Base-by-base conservation (phyloP, 2,888 invertebrate genomes). In the Cosmia trapezina region DNA sequence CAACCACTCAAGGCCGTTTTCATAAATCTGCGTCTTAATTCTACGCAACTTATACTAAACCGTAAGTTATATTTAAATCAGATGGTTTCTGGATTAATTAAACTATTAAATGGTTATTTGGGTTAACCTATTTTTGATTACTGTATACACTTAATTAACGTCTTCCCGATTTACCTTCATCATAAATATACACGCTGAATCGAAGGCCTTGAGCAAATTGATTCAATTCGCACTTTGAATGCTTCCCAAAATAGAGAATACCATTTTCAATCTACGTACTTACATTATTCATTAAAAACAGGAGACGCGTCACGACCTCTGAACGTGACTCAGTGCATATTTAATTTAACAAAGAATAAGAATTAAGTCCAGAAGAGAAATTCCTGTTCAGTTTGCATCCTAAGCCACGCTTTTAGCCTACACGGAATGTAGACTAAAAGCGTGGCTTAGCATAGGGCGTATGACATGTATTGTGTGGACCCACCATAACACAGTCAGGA, bases 211-310 rank as follows among this genome's bases (percentile, higher is more conserved):
- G n/a, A 49, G n/a, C 19, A 33, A 47, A 12, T 5, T 8, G 14
- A 72, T 45, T 22, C 8, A 43, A 49, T 61, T 63, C 5, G 7
- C 14, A 12, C 22, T 22, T 37, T 19, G 22, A 53, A 49, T 33
- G 12, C 14, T 45, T 47, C n/a, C 47, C 4, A 45, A 57, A 77
- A 66, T 37, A 63, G 9, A 8, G 3, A 49, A 71, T n/a, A 37
- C 45, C 2, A 64, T 22, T 72, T 78, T 54, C n/a, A 8, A 56
- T 68, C 9, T 56, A 53, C 19, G 51, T 62, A 45, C 53, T 11
- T 43, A 53, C n/a, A 70, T 62, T 67, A 65, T 65, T 74, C 37
- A 53, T 56, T 70, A 70, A 59, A 37, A 65, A 62, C 54, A 64
- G 41, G 60, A 73, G 51, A 65, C 49, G 28, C 45, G 54, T 60